phyloP scores from a whole-genome alignment of 2,797 vertebrate genomes.

The Luscinia luscinia region DNA sequence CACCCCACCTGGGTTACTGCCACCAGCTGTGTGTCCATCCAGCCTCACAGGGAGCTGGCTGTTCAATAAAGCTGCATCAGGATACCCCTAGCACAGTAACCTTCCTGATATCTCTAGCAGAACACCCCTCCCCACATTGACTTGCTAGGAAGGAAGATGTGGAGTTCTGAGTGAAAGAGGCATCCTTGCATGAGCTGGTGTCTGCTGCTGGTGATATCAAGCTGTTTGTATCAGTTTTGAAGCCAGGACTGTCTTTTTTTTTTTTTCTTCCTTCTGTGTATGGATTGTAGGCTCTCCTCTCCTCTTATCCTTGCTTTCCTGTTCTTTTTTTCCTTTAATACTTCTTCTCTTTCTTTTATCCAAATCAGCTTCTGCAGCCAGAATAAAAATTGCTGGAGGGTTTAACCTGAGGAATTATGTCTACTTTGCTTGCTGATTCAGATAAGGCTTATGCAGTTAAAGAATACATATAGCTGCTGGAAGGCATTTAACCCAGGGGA shows the following conservation, averaged over 20 bases:
- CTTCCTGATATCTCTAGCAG: neutral
- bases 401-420: neutral
- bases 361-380: neutral
- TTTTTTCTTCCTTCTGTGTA: no score
- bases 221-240: neutral
- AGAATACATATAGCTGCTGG: neutral
- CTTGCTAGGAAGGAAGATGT: neutral
- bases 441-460: neutral
- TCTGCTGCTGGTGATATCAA: neutral
- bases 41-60: neutral
- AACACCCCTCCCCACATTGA: neutral
- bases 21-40: neutral
- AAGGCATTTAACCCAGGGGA: neutral
- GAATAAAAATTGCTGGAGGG: neutral
- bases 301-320: neutral
- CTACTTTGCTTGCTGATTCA: neutral
- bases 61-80: neutral
- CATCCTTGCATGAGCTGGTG: accelerated
- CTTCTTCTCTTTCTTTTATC: neutral
- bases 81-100: neutral
- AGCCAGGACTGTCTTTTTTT: neutral
- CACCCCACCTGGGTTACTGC: neutral
- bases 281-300: neutral
- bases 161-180: neutral
- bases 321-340: neutral